phyloP scores from a whole-genome alignment of 2,888 invertebrate genomes.

The Acrocyrtus sp. region DNA sequence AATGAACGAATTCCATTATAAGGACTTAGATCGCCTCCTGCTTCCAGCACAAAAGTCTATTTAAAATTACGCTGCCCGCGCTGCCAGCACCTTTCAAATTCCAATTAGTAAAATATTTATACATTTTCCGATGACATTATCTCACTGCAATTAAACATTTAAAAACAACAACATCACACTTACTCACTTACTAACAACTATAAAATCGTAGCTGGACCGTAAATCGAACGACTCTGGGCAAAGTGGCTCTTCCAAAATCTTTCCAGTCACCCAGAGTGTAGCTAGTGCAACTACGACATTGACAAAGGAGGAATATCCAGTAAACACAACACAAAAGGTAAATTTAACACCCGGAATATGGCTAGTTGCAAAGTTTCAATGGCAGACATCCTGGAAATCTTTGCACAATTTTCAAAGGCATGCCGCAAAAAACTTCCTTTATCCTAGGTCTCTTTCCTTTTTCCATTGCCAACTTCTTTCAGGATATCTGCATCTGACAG shows the following conservation, averaged over 20 bases:
- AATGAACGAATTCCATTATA: slow-evolving; percentile 26
- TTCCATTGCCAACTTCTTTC: no score
- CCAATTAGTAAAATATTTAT: no score
- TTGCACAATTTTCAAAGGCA: no score
- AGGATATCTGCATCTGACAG: no score
- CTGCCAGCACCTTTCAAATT: slow-evolving; percentile 22
- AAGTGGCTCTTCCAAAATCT: slow-evolving; percentile 14
- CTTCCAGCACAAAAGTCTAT: slow-evolving; percentile 27
- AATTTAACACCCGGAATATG: slow-evolving; percentile 22
- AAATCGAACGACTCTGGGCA: slow-evolving; percentile 4
- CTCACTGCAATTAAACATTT: not conserved
- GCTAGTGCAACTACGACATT: slow-evolving; percentile 20
- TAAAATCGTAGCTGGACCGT: slow-evolving; percentile 26
- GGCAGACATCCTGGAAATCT: no score
- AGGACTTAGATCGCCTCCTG: slow-evolving; percentile 27
- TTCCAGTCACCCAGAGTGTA: slow-evolving; percentile 16
- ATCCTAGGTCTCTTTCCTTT: no score
- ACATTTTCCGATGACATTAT: slow-evolving; percentile 2
- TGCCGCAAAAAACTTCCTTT: no score
- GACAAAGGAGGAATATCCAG: slow-evolving; percentile 33
- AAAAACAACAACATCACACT: no score
- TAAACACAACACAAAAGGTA: slow-evolving; percentile 16
- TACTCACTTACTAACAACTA: no score
- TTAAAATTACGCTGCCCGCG: slow-evolving; percentile 2
- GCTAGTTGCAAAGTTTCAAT: not conserved